These are phyloP conservation scores for Zapornia atra DNA, from an alignment of 2,113 vertebrate genomes.

Conservation along the genomic window DNA sequence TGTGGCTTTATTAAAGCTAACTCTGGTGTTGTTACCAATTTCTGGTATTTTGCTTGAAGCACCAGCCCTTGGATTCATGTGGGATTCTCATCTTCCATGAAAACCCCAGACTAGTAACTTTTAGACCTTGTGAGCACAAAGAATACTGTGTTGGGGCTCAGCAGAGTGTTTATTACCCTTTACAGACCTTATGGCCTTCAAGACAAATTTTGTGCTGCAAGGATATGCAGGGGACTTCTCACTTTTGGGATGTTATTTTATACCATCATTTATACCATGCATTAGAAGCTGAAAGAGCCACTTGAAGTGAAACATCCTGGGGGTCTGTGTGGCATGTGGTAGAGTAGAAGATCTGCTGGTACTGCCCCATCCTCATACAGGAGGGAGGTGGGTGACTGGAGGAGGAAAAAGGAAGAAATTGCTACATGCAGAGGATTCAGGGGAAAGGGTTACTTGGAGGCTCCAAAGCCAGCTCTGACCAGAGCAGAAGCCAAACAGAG, in stretches of 20 bases:
- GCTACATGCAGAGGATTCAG: neutral
- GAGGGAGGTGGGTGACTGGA: neutral
- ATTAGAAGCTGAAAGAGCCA: neutral
- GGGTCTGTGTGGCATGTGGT: neutral
- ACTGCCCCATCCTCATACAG: rapidly evolving
- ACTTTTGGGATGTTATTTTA: neutral
- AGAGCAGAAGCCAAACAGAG: neutral
- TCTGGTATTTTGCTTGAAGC: neutral
- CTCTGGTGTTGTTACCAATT: neutral
- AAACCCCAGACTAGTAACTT: neutral
- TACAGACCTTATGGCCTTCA: neutral
- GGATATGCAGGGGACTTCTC: neutral
- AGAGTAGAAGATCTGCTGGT: neutral
- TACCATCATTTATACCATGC: neutral
- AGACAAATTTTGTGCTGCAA: neutral
- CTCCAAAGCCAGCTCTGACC: neutral
- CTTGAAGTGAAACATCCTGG: neutral
- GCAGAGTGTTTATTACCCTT: neutral
- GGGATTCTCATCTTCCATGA: neutral
- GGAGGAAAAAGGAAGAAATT: neutral
- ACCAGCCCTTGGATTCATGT: neutral
- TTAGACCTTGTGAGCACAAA: neutral
- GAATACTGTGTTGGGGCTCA: neutral
- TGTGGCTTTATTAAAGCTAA: neutral
- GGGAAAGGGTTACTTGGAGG: neutral